Evolutionary conservation across 1,140 invertebrate genomes (phyloP).

Genomic region (Vanessa atalanta): DNA sequence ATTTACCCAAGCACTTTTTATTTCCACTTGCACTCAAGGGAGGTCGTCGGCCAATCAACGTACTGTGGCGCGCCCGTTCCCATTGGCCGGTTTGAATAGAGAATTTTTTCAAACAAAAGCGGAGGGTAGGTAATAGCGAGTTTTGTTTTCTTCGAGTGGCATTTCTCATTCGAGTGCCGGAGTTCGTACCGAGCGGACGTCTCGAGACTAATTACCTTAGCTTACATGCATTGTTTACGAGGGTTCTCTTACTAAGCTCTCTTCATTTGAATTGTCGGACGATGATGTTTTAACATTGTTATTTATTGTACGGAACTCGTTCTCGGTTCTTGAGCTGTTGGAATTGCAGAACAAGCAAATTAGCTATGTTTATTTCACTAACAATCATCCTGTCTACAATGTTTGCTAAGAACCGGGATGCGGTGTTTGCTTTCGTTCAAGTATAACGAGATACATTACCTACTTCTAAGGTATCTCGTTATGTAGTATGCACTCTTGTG

Average conservation of each 20-base stretch:
- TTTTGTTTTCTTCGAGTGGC: constrained; percentile 78
- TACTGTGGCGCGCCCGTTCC: constrained; percentile 67
- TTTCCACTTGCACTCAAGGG: constrained; percentile 76
- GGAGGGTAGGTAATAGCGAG: constrained; percentile 78
- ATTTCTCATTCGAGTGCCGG: constrained; percentile 72
- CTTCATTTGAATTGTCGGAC: constrained; percentile 63
- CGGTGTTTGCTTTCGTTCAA: constrained; percentile 48
- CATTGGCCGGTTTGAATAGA: constrained; percentile 78
- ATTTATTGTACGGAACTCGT: constrained; percentile 67
- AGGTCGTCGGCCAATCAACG: constrained; percentile 80
- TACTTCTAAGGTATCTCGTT: constrained; percentile 21
- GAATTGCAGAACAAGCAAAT: constrained; percentile 72
- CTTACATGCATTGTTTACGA: constrained; percentile 64
- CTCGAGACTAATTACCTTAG: constrained; percentile 73
- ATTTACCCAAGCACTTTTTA: constrained; percentile 78
- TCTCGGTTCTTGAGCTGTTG: constrained; percentile 47
- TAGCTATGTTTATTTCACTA: constrained; percentile 68
- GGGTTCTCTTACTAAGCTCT: constrained; percentile 67
- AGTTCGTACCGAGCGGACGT: constrained; percentile 63
- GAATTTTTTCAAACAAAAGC: constrained; percentile 76
- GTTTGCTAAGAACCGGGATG: constrained; percentile 54
- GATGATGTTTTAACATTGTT: constrained; percentile 75
- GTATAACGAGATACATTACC: constrained; percentile 41
- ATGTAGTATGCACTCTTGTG: constrained; percentile 27
- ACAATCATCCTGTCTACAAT: constrained; percentile 54